phyloP scores from a whole-genome alignment of 2,113 vertebrate species.

The Hoplias malabaricus region DNA sequence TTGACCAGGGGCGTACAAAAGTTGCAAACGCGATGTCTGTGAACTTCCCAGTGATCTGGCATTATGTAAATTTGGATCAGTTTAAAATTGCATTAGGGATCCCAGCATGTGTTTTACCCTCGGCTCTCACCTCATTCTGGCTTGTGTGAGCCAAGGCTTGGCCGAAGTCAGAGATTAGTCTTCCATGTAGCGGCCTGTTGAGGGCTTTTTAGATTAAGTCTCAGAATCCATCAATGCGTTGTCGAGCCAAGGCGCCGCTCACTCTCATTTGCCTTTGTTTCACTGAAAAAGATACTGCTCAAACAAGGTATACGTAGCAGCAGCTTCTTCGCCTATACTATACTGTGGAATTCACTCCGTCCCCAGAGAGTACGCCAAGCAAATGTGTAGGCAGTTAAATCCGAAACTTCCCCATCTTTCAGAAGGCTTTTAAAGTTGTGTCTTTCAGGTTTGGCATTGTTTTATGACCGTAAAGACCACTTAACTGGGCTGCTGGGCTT shows the following conservation, averaged over 20 bases:
- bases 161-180: not conserved
- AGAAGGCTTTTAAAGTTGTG: conserved; percentile 1
- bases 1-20: no score
- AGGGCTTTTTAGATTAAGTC: not conserved
- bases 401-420: not conserved
- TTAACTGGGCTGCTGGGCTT: conserved; percentile 4
- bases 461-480: conserved; percentile 18
- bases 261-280: not conserved
- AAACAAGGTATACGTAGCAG: not conserved
- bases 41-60: not conserved
- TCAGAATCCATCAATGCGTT: not conserved
- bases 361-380: not conserved
- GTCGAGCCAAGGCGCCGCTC: not conserved
- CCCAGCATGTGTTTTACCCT: not conserved
- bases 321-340: not conserved
- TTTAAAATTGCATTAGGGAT: not conserved
- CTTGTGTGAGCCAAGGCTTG: not conserved
- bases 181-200: not conserved
- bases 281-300: not conserved
- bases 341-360: not conserved
- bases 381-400: conserved; percentile 5
- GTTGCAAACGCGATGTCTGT: no score
- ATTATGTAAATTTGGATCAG: not conserved
- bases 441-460: conserved; percentile 7
- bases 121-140: not conserved